These are phyloP conservation scores for Toxostoma redivivum DNA, from an alignment of 2,113 vertebrate species.

Conservation along the genomic window DNA sequence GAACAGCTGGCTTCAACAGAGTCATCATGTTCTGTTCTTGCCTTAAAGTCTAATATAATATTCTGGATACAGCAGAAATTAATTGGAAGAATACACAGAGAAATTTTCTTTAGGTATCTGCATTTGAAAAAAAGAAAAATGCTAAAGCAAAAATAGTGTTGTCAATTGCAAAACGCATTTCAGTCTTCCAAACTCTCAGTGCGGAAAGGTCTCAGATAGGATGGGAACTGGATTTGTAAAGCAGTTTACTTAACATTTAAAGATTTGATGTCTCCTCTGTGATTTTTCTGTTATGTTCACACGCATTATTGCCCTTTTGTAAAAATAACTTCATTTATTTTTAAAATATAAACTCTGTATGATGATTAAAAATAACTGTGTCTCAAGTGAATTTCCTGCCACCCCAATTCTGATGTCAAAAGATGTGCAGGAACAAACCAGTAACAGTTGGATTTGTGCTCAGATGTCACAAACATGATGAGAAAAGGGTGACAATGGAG, in stretches of 20 bases:
- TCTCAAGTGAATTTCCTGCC: slow-evolving; percentile 1
- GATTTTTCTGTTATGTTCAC: slow-evolving; percentile 52
- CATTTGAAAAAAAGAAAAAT: neutral
- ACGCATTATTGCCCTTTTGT: slow-evolving; percentile 21
- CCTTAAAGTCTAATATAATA: neutral
- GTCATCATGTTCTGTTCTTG: neutral
- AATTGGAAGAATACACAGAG: neutral
- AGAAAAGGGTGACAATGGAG: neutral
- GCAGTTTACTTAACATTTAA: slow-evolving; percentile 32
- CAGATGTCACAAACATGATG: slow-evolving; percentile 17
- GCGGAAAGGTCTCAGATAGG: neutral
- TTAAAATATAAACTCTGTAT: slow-evolving; percentile 17
- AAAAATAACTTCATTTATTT: slow-evolving; percentile 66
- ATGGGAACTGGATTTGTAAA: slow-evolving; percentile 1
- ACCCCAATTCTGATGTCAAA: neutral
- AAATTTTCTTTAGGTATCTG: neutral
- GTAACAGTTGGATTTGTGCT: neutral
- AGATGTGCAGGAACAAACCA: neutral
- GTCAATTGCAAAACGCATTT: neutral
- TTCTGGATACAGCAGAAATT: neutral
- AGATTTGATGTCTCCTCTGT: slow-evolving; percentile 47
- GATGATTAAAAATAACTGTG: slow-evolving; percentile 39
- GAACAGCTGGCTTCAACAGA: neutral
- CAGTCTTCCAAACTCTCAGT: neutral
- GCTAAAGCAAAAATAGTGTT: neutral